Percentiles rank a stretch among this genome's conserved stretches.
Conservation (phyloP, 2,797 vertebrate genomes). For the Anabas testudineus region DNA sequence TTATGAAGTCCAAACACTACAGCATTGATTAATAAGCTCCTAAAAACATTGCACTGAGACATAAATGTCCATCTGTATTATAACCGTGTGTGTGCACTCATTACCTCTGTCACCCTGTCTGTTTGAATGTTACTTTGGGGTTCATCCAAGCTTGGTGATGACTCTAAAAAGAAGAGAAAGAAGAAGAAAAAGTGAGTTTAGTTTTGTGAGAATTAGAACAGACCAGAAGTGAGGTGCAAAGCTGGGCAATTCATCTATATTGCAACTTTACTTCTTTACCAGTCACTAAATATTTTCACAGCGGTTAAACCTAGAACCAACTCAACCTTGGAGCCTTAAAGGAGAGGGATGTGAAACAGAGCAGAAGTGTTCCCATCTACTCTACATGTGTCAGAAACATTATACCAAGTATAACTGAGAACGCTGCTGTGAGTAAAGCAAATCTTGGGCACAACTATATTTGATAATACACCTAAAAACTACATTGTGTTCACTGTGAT, state of each 20-base stretch:
- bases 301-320: too few species aligned
- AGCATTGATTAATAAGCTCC: neutral
- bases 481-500: too few species aligned
- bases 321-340: too few species aligned
- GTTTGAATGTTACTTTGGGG: conserved; percentile 19
- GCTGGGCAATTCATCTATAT: neutral
- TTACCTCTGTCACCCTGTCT: conserved; percentile 59
- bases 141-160: conserved; percentile 10
- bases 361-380: too few species aligned
- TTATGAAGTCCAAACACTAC: neutral
- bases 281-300: too few species aligned
- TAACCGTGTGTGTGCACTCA: neutral
- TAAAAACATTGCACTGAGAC: neutral
- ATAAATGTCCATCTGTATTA: neutral
- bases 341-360: too few species aligned
- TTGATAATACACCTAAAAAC: too few species aligned
- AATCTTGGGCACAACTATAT: too few species aligned
- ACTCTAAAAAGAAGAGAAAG: too few species aligned
- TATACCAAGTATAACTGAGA: too few species aligned
- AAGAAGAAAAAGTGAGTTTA: neutral
- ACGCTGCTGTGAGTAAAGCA: too few species aligned
- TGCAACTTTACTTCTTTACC: neutral
- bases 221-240: neutral
- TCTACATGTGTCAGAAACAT: too few species aligned
- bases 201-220: conserved; percentile 8